phyloP scores from a whole-genome alignment of 2,888 invertebrate species.

The Caenorhabditis sinica region DNA sequence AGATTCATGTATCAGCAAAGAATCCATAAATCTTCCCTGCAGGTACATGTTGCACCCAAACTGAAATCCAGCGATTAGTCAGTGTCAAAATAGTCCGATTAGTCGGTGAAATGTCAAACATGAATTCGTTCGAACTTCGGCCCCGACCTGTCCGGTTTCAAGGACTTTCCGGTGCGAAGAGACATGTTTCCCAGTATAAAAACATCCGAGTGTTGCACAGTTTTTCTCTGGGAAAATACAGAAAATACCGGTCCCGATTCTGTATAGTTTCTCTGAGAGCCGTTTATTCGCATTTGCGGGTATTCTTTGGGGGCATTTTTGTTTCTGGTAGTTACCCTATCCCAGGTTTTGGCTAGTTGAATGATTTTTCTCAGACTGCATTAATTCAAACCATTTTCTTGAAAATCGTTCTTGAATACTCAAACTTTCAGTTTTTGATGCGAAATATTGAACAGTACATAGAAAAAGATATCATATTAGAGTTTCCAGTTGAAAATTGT shows the following conservation, averaged over 20 bases:
- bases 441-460: too few relatives aligned
- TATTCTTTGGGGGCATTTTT: neutral
- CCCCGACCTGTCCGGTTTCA: slow-evolving; percentile 18
- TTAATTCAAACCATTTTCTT: too few relatives aligned
- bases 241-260: neutral
- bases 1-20: slow-evolving; percentile 4
- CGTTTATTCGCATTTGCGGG: neutral
- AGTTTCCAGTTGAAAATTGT: too few relatives aligned
- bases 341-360: too few relatives aligned
- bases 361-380: too few relatives aligned
- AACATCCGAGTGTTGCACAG: slow-evolving; percentile 9
- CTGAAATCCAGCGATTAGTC: slow-evolving; percentile 17
- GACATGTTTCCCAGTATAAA: slow-evolving; percentile 28
- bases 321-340: neutral
- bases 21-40: neutral
- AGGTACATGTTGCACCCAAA: slow-evolving; percentile 20
- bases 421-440: too few relatives aligned
- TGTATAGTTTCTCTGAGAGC: neutral
- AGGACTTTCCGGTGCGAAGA: slow-evolving; percentile 46
- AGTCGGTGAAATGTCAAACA: slow-evolving; percentile 34
- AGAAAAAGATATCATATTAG: too few relatives aligned
- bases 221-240: slow-evolving; percentile 10
- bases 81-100: slow-evolving; percentile 27
- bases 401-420: too few relatives aligned
- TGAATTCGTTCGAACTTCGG: slow-evolving; percentile 43